A percentile compares a stretch with the other conserved stretches of the same genome.
These are phyloP conservation scores for Vulpes lagopus DNA, from an alignment of 2,113 vertebrate species.

Conservation along the genomic window DNA sequence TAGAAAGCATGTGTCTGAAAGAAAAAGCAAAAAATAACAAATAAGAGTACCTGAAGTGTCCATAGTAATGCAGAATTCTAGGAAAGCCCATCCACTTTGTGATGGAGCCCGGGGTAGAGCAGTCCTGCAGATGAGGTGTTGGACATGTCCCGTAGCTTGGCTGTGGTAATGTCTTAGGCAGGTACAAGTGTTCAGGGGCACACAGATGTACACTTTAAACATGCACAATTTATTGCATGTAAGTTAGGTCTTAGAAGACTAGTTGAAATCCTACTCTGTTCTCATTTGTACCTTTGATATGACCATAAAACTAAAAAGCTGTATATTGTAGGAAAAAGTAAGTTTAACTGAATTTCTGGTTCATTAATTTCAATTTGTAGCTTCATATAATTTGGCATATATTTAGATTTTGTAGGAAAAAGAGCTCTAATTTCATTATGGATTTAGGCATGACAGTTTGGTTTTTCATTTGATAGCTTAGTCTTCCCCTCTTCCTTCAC, in stretches of 20 bases:
- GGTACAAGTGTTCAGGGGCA: background rate
- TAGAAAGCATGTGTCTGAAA: background rate
- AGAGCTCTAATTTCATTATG: background rate
- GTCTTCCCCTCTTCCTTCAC: conserved; percentile 31
- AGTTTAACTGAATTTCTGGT: background rate
- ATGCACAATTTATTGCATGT: background rate
- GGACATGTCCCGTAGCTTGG: background rate
- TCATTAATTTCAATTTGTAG: background rate
- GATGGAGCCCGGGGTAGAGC: background rate
- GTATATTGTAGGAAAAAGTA: background rate
- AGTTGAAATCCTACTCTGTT: background rate
- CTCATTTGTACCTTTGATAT: background rate
- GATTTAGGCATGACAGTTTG: background rate
- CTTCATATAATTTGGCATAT: background rate
- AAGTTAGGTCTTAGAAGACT: background rate
- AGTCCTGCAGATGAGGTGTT: background rate
- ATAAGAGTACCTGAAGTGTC: background rate
- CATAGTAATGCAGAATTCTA: background rate
- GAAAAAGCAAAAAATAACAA: background rate
- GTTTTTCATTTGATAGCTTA: background rate
- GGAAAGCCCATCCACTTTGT: background rate
- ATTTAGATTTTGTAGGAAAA: background rate
- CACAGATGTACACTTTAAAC: background rate
- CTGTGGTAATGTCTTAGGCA: too few species aligned
- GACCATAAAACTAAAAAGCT: background rate